These are phyloP conservation scores for Neocrepidodera transversa DNA, from an alignment of 2,888 invertebrate genomes.

Conservation along the genomic window DNA sequence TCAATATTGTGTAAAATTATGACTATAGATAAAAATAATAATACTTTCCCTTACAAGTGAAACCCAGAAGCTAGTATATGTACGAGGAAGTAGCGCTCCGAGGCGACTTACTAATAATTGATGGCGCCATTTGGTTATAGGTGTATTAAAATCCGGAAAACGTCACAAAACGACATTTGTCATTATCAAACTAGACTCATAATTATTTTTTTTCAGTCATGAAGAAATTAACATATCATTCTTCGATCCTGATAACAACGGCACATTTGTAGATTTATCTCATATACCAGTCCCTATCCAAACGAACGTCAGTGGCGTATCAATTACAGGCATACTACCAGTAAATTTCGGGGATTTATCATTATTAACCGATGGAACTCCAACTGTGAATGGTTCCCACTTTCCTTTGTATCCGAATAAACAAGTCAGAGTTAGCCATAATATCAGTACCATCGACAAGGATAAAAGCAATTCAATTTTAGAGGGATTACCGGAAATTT, in stretches of 20 bases:
- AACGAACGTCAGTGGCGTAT: conserved; percentile 64
- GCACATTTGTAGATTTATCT: conserved; percentile 62
- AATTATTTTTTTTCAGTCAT: conserved; percentile 54
- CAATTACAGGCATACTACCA: conserved; percentile 60
- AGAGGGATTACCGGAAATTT: conserved; percentile 44
- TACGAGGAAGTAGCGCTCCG: too few species aligned
- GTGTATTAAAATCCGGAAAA: too few species aligned
- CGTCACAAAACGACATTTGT: too few species aligned
- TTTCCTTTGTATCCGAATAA: conserved; percentile 51
- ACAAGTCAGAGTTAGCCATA: conserved; percentile 52
- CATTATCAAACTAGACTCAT: too few species aligned
- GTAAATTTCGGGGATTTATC: conserved; percentile 38
- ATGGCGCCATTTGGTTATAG: too few species aligned
- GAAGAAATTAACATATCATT: conserved; percentile 65
- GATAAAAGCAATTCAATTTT: conserved; percentile 48
- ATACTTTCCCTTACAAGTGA: too few species aligned
- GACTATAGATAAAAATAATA: too few species aligned
- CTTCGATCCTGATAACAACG: conserved; percentile 62
- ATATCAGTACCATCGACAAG: conserved; percentile 51
- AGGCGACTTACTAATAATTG: too few species aligned
- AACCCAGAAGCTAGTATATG: too few species aligned
- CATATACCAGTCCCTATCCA: conserved; percentile 65
- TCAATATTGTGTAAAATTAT: too few species aligned
- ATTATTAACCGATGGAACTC: conserved; percentile 31
- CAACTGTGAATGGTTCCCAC: conserved; percentile 31